These are phyloP conservation scores for Thalassoma bifasciatum DNA, from an alignment of 2,113 vertebrate genomes.

Conservation along the genomic window DNA sequence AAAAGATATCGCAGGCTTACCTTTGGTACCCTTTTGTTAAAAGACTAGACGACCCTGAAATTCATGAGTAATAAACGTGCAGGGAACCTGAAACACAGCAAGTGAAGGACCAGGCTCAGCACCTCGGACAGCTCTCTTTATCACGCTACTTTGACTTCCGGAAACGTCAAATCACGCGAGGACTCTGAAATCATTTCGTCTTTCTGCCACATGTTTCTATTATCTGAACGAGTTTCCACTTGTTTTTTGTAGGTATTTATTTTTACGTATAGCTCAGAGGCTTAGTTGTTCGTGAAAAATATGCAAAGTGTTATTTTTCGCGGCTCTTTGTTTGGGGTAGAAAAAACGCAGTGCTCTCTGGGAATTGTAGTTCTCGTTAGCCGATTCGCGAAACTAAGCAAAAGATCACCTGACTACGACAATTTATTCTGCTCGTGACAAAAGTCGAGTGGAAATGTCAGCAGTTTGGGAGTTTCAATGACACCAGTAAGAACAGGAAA, in stretches of 20 bases:
- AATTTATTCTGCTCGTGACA: too few species aligned
- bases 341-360: conserved; percentile 20
- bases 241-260: too few species aligned
- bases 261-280: too few species aligned
- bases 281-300: neutral
- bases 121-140: conserved; percentile 74
- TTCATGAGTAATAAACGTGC: neutral
- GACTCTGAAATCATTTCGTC: neutral
- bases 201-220: neutral
- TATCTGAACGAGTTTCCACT: too few species aligned
- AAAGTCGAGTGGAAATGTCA: too few species aligned
- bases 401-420: too few species aligned
- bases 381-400: too few species aligned
- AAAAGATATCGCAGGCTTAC: neutral
- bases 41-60: neutral
- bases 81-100: conserved; percentile 13
- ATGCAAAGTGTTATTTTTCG: neutral
- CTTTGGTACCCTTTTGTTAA: neutral
- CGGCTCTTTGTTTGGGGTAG: conserved; percentile 31
- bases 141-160: conserved; percentile 55
- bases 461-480: too few species aligned
- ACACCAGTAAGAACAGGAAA: too few species aligned
- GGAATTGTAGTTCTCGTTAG: conserved; percentile 59
- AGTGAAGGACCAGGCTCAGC: conserved; percentile 60
- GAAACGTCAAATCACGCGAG: conserved; percentile 61